Evolutionary conservation across 2,888 invertebrate genomes (phyloP), one percentile per base, ranked within the genome.

Genomic region (Zeuzera pyrina): DNA sequence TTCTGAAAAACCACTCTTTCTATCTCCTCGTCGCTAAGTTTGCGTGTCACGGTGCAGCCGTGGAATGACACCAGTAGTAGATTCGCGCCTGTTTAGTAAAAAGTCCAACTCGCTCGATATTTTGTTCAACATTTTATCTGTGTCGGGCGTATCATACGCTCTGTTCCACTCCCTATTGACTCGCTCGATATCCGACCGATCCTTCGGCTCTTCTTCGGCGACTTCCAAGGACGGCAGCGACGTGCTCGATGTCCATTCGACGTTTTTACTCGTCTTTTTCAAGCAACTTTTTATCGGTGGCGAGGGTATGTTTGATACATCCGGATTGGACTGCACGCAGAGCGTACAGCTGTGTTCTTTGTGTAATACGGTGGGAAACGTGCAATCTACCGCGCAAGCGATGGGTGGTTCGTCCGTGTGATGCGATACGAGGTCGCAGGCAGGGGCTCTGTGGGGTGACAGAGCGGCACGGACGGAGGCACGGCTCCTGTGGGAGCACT

Each of bases 81-180:
- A n/a, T n/a, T n/a, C n/a, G n/a, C n/a, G n/a, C 39, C 91, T 86
- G 67, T 93, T 93, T 38, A 93, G 76, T 47, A 94, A 76, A 74
- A 92, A 93, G 71, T 93, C 92, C 47, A 94, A 76, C 72, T 94
- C 93, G 56, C 90, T 90, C 1, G 91, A 90, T 53, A 94, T 94
- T 58, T 92, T 88, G 72, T 92, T 90, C 30, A 93, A 72, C 85
- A 93, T 90, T 35, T 88, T 89, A 47, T 87, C 87, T 16, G 77
- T 65, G 33, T 76, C 71, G 1, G 71, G 68, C 1, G 65, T 61
- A 38, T 72, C 65, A 47, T 79, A 74, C 15, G 71, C 68, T 41
- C 61, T 64, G 13, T 69, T 70, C 70, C 74, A 71, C 41, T 76
- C 68, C 34, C 64, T 60, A 37, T 74, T 77, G 22, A 73, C 69